These are phyloP conservation scores for Hippocampus mohnikei DNA, from an alignment of 2,113 vertebrate species.

Conservation along the genomic window DNA sequence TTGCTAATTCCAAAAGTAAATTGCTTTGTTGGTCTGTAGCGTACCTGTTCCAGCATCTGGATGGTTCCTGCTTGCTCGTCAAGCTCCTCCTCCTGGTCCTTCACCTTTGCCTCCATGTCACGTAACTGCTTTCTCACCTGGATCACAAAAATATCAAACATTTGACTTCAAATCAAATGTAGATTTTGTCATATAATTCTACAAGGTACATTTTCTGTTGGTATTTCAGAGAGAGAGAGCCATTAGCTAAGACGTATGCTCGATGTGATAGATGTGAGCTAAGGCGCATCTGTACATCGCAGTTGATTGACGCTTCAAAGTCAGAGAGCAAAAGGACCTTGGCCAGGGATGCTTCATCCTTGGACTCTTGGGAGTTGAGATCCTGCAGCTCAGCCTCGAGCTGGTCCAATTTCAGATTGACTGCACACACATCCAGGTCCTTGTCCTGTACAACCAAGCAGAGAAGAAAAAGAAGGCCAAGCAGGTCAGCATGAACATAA, in stretches of 20 bases:
- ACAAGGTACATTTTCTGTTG: background rate
- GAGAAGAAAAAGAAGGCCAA: background rate
- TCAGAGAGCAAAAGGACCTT: slow-evolving; percentile 68
- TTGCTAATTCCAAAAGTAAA: background rate
- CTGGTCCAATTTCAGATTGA: slow-evolving; percentile 83
- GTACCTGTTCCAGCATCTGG: slow-evolving; percentile 97
- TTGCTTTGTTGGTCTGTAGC: slow-evolving; percentile 56
- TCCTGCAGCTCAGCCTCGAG: slow-evolving; percentile 92
- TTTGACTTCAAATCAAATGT: background rate
- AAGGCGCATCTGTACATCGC: background rate
- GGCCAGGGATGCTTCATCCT: slow-evolving; percentile 90
- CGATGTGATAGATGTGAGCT: background rate
- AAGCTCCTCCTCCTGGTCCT: slow-evolving; percentile 96
- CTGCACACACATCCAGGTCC: slow-evolving; percentile 81
- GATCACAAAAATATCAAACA: background rate
- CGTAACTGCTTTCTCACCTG: slow-evolving; percentile 86
- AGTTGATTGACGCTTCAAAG: background rate
- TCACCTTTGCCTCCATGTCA: slow-evolving; percentile 90
- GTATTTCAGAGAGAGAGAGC: background rate
- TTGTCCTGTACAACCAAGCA: slow-evolving; percentile 78
- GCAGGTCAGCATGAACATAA: background rate
- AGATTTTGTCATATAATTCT: background rate
- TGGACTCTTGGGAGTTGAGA: slow-evolving; percentile 92
- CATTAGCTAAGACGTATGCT: background rate
- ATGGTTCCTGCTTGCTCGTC: slow-evolving; percentile 96